Evolutionary conservation across 2,797 vertebrate species (phyloP).

Genomic region (Champsocephalus esox): DNA sequence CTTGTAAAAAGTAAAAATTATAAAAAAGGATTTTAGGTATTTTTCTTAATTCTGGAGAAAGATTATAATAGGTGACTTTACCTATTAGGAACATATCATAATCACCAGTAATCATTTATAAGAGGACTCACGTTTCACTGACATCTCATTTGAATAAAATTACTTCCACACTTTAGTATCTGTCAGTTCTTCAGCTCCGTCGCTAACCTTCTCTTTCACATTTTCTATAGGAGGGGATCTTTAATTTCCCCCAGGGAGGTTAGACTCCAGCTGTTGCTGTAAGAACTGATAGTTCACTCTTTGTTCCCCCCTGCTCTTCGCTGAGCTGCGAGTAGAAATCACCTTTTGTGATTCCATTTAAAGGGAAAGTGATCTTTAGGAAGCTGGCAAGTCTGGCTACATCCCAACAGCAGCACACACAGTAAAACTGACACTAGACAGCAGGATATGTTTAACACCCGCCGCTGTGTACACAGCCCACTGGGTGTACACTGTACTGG

Average conservation of each 20-base stretch:
- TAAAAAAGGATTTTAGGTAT: slow-evolving; percentile 13
- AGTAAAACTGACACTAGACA: slow-evolving; percentile 75
- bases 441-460: slow-evolving; percentile 75
- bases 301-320: slow-evolving; percentile 41
- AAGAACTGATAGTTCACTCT: slow-evolving; percentile 77
- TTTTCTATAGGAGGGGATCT: slow-evolving; percentile 85
- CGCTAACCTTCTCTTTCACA: slow-evolving; percentile 86
- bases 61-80: slow-evolving; percentile 34
- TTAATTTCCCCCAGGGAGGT: slow-evolving; percentile 89
- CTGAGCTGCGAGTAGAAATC: slow-evolving; percentile 69
- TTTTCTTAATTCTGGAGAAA: slow-evolving; percentile 34
- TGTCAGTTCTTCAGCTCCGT: slow-evolving; percentile 57
- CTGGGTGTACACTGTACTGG: slow-evolving; percentile 63
- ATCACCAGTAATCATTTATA: slow-evolving; percentile 54
- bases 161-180: slow-evolving; percentile 59
- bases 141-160: slow-evolving; percentile 67
- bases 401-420: slow-evolving; percentile 64
- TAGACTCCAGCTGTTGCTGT: slow-evolving; percentile 87
- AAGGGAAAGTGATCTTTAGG: slow-evolving; percentile 69
- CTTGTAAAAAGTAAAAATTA: slow-evolving; percentile 49
- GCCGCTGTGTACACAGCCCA: slow-evolving; percentile 73
- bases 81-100: slow-evolving; percentile 50
- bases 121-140: slow-evolving; percentile 50
- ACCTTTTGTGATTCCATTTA: slow-evolving; percentile 79
- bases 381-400: slow-evolving; percentile 71